Evolutionary conservation across 2,888 invertebrate genomes (phyloP).

Genomic region (Masnerella sp.): DNA sequence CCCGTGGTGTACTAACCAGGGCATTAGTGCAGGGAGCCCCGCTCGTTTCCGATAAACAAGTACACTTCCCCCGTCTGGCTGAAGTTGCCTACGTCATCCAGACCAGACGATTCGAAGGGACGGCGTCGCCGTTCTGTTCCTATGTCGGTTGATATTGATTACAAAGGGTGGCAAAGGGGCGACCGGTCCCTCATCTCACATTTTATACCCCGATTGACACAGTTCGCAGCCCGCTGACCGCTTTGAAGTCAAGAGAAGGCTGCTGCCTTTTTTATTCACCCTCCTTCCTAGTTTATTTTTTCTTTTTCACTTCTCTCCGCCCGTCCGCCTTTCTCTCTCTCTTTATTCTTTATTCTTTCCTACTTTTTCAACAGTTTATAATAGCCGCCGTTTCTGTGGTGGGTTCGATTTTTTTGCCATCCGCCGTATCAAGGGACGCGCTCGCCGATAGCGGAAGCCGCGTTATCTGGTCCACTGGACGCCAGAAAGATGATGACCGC

Average conservation of each 20-base stretch:
- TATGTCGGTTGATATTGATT: conserved; percentile 73
- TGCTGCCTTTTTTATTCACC: conserved; percentile 61
- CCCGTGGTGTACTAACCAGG: conserved; percentile 73
- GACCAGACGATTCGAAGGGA: conserved; percentile 61
- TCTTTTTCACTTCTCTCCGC: conserved; percentile 18
- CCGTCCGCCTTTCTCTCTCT: conserved; percentile 4
- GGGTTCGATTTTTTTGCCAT: conserved; percentile 23
- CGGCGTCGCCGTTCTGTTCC: conserved; percentile 61
- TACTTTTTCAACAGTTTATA: conserved; percentile 37
- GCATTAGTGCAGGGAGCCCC: conserved; percentile 74
- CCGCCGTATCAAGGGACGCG: conserved; percentile 14
- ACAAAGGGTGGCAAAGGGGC: conserved; percentile 64
- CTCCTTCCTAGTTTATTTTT: conserved; percentile 58
- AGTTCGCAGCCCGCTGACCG: conserved; percentile 71
- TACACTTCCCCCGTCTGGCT: conserved; percentile 64
- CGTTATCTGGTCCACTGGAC: too few species aligned
- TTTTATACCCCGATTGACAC: conserved; percentile 73
- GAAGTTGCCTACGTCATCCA: conserved; percentile 40
- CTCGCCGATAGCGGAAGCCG: conserved; percentile 20
- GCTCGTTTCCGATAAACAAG: conserved; percentile 72
- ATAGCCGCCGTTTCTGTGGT: conserved; percentile 37
- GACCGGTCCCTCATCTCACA: conserved; percentile 66
- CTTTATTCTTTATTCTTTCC: neutral
- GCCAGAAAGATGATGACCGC: too few species aligned
- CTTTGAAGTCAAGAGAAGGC: conserved; percentile 69